Conservation (phyloP, 2,888 invertebrate genomes). For the Pherbina coryleti region DNA sequence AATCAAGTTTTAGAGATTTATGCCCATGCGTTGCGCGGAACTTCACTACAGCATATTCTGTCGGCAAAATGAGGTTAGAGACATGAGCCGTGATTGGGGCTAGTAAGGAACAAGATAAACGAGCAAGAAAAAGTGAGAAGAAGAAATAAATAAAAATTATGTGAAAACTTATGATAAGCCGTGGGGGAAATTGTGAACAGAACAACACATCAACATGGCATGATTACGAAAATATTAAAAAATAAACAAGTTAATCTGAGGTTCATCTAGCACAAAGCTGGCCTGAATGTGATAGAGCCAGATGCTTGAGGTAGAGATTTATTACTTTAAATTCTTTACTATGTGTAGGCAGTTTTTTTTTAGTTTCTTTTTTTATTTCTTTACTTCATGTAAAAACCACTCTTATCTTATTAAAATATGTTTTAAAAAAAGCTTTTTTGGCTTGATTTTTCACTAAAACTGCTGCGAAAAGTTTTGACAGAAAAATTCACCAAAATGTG, state of each 20-base stretch:
- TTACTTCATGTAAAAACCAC: too few species aligned
- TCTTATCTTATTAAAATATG: too few species aligned
- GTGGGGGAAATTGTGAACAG: neutral
- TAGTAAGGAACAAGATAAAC: neutral
- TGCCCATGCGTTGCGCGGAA: neutral
- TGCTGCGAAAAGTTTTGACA: too few species aligned
- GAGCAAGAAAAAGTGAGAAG: neutral
- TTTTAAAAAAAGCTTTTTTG: too few species aligned
- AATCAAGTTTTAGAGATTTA: constrained; percentile 21
- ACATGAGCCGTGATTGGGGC: neutral
- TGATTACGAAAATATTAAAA: too few species aligned
- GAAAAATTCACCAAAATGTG: too few species aligned
- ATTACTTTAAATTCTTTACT: too few species aligned
- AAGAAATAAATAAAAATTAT: neutral
- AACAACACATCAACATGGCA: too few species aligned
- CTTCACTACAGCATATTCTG: neutral
- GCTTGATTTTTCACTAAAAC: too few species aligned
- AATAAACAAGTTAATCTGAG: neutral
- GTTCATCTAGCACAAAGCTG: neutral
- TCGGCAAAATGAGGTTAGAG: neutral
- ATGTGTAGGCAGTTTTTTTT: too few species aligned
- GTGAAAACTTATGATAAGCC: neutral
- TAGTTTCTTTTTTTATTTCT: too few species aligned
- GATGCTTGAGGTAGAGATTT: too few species aligned
- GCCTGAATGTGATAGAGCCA: neutral